Base-by-base conservation (phyloP, 2,888 invertebrate genomes). In the Sceliomorpha sp. region DNA sequence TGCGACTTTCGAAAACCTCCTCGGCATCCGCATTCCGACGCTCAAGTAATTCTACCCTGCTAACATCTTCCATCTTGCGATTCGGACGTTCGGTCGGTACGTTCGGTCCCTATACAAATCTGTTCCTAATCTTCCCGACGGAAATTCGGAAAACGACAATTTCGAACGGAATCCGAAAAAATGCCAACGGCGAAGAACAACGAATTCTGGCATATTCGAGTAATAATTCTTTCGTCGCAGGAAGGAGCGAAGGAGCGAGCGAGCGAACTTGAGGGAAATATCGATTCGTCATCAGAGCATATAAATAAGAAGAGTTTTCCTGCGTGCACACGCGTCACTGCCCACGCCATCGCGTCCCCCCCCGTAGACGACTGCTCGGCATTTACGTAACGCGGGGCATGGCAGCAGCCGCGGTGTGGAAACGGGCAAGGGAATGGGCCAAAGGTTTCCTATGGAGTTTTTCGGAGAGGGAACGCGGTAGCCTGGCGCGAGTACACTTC, bases 251-350 rank as follows among this genome's bases (percentile, higher is more conserved):
- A n/a, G n/a, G n/a, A n/a, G n/a, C n/a, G 53, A 76, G 74, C 60
- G 56, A 56, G 56, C 62, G 79, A 80, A 79, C 78, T 80, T 77
- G 78, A 77, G 84, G 77, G 79, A 76, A 77, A 81, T 84, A 84
- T 84, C 81, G 84, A 84, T 83, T 84, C 75, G 76, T 74, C 76
- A 71, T 77, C 77, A 78, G 77, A 79, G 82, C 84, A 84, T 84
- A 85, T 85, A 85, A 87, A 85, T 85, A 86, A 86, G 85, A 82
- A 83, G 85, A 86, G 85, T 86, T 86, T 86, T 85, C 79, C 86
- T 83, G 84, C 84, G 85, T 85, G 84, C 86, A 84, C 82, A 86
- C 86, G 86, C 85, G 86, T 86, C 86, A 86, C 83, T 86, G 85
- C 73, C 81, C 81, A 78, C 83, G 81, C 82, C 82, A 77, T 81